Conservation (phyloP, 2,888 invertebrate genomes). For the Rutpela maculata region DNA sequence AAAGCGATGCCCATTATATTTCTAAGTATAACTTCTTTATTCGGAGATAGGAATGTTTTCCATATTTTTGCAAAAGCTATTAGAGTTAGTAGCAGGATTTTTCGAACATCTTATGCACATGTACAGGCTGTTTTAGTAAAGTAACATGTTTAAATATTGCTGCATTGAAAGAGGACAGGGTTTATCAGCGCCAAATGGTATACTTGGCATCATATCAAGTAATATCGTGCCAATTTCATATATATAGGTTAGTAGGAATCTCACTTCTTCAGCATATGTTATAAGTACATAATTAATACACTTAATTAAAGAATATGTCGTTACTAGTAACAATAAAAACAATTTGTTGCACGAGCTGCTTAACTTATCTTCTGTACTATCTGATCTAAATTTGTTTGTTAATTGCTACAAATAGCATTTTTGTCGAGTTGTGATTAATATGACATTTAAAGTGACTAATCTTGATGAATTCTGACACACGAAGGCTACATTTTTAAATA, state of each 20-base stretch:
- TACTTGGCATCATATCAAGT: too few species aligned
- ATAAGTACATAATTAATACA: neutral
- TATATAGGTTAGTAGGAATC: conserved; percentile 8
- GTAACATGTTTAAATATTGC: too few species aligned
- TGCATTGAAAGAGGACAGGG: too few species aligned
- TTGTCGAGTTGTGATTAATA: conserved; percentile 39
- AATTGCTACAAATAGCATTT: conserved; percentile 37
- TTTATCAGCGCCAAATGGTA: too few species aligned
- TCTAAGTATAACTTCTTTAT: too few species aligned
- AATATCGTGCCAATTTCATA: too few species aligned
- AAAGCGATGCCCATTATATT: too few species aligned
- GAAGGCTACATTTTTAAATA: conserved; percentile 37
- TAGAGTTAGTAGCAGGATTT: too few species aligned
- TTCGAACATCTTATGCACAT: too few species aligned
- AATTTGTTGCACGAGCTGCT: conserved; percentile 24
- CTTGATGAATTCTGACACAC: conserved; percentile 37
- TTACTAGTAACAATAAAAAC: conserved; percentile 2
- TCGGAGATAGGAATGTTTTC: too few species aligned
- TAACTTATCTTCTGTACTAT: conserved; percentile 1
- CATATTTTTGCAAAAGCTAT: too few species aligned
- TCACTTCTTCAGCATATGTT: neutral
- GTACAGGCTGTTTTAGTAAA: too few species aligned
- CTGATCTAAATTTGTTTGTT: conserved; percentile 35
- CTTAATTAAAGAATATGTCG: neutral
- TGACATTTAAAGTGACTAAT: conserved; percentile 39